Evolutionary conservation across 1,140 invertebrate species (phyloP).

Genomic region (Heterodera schachtii): DNA sequence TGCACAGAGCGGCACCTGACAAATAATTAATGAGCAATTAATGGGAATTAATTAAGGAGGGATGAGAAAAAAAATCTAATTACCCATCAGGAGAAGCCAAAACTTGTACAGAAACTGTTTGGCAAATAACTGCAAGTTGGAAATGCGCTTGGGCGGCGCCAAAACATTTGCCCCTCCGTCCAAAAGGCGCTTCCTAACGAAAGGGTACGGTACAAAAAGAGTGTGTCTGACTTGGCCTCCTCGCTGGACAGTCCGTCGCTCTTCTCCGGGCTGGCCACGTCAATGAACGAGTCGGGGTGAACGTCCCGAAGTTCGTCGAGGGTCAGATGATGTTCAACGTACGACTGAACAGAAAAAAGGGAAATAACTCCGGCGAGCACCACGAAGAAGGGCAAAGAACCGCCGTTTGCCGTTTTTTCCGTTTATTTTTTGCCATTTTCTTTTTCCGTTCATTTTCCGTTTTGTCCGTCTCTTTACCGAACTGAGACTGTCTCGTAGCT

Average conservation of each 20-base stretch:
- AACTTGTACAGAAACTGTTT: constrained; percentile 64
- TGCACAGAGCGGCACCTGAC: constrained; percentile 50
- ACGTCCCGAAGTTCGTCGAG: constrained; percentile 57
- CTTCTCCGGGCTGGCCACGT: constrained; percentile 54
- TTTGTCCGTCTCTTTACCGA: constrained; percentile 11
- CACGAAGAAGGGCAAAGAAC: neutral
- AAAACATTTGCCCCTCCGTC: constrained; percentile 61
- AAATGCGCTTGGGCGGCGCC: constrained; percentile 49
- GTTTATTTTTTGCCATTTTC: too few relatives aligned
- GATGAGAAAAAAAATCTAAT: neutral
- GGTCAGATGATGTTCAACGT: constrained; percentile 55
- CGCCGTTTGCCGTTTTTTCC: too few relatives aligned
- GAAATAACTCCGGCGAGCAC: too few relatives aligned
- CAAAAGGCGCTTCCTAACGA: constrained; percentile 56
- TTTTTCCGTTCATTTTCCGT: neutral
- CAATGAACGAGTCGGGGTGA: constrained; percentile 62
- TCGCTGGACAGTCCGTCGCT: constrained; percentile 58
- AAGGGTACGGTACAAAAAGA: constrained; percentile 18
- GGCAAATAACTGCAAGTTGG: constrained; percentile 51
- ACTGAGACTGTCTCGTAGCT: constrained; percentile 25
- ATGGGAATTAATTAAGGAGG: too few relatives aligned
- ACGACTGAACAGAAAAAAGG: constrained; percentile 21
- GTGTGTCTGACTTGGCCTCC: constrained; percentile 51
- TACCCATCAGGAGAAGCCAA: constrained; percentile 60
- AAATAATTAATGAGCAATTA: too few relatives aligned